Evolutionary conservation across 2,113 vertebrate species (phyloP), one percentile per base, ranked within the genome.

Genomic region (Manacus vitellinus): DNA sequence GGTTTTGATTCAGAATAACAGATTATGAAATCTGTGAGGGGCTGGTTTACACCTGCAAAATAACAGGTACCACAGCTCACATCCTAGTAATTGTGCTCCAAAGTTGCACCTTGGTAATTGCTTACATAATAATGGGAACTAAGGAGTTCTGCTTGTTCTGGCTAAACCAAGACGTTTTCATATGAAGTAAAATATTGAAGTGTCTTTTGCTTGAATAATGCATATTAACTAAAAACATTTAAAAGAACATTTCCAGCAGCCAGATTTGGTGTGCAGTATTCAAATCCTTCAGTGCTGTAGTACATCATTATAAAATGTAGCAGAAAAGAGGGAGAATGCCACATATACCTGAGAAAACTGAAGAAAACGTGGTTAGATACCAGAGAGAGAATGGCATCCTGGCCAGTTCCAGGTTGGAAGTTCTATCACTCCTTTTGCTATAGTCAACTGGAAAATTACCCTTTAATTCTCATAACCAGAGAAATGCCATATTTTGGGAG

Each of bases 321-420:
- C 16, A 61, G 44, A 46, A 83, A 39, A 51, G 35, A 43, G 44
- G 21, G n/a, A 85, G 14, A 85, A 59, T 17, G 7, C 8, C 20
- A 14, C 30, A 19, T 78, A 35, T 52, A 27, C 14, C 31, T 78
- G 46, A 74, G 39, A 70, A 44, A 0, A 1, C 19, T 25, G 37
- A 62, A 46, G 56, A 43, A 49, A 66, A 55, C 0, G 0, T 10
- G 6, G 18, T 46, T 56, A n/a, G n/a, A 31, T 7, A 33, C 27
- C 55, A 65, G 12, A 84, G 33, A n/a, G 37, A 62, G 4, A 74
- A 66, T 27, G 35, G 23, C 14, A 47, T 28, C 52, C 12, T 39
- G 59, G 24, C 31, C 27, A 5, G 2, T 3, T 43, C 39, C 58
- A 52, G 30, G 12, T 35, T 71, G 93, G 52, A 75, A 76, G 39